Evolutionary conservation across 1,140 invertebrate species (phyloP).

Genomic region (Melipona quadrifasciata): DNA sequence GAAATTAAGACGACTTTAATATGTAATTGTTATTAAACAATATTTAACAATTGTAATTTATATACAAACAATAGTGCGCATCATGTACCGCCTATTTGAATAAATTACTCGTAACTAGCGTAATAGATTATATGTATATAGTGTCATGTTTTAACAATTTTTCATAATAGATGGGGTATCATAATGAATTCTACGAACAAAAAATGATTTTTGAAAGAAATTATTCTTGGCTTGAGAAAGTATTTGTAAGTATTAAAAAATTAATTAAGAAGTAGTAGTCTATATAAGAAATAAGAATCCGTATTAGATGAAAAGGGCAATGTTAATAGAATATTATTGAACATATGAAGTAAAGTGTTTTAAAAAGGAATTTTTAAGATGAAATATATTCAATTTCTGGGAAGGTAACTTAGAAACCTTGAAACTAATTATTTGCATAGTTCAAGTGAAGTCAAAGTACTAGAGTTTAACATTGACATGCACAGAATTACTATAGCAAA

Average conservation of each 20-base stretch:
- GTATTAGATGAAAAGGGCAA: background rate
- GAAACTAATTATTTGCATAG: constrained; percentile 9
- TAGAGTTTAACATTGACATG: constrained; percentile 2
- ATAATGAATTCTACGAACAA: background rate
- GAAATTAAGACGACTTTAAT: background rate
- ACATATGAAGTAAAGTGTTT: background rate
- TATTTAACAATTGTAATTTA: background rate
- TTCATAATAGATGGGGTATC: background rate
- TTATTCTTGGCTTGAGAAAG: background rate
- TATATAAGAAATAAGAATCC: background rate
- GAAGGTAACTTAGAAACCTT: background rate
- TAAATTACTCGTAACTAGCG: background rate
- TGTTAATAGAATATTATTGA: background rate
- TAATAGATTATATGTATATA: background rate
- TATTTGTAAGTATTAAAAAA: background rate
- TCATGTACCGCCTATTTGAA: background rate
- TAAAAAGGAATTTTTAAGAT: background rate
- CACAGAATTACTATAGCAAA: background rate
- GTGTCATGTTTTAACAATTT: too few species aligned
- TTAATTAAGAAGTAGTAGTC: background rate
- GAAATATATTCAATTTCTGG: background rate
- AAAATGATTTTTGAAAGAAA: background rate
- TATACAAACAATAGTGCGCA: background rate
- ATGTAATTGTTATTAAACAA: background rate
- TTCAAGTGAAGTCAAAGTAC: constrained; percentile 16